These are phyloP conservation scores for Denticeps clupeoides DNA, from an alignment of 2,797 vertebrate genomes.

Conservation along the genomic window DNA sequence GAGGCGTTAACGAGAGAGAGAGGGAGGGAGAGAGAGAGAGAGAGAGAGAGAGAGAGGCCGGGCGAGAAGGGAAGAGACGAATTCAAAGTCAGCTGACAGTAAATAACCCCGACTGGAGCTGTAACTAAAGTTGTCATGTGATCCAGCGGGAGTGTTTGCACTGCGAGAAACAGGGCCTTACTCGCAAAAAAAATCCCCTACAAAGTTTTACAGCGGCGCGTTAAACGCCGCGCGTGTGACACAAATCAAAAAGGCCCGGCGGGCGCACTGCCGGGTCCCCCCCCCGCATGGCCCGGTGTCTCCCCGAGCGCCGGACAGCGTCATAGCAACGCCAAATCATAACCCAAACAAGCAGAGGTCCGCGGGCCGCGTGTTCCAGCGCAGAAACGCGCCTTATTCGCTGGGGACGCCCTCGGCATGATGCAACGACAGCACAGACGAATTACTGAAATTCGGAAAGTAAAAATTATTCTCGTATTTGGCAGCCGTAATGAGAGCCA, in stretches of 20 bases:
- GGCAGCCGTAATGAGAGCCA: no score
- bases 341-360: no score
- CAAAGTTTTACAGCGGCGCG: slow-evolving; percentile 48
- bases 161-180: slow-evolving; percentile 30
- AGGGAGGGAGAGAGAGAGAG: slow-evolving; percentile 3
- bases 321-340: no score
- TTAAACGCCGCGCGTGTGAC: slow-evolving; percentile 51
- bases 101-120: slow-evolving; percentile 10
- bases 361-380: no score
- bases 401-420: no score
- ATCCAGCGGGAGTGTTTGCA: slow-evolving; percentile 27
- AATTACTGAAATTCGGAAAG: no score
- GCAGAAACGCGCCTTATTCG: no score
- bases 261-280: slow-evolving; percentile 34
- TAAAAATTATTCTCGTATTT: no score
- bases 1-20: slow-evolving; percentile 27
- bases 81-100: slow-evolving; percentile 17
- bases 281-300: no score
- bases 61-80: slow-evolving; percentile 7
- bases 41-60: neutral
- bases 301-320: no score
- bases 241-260: slow-evolving; percentile 42
- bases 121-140: slow-evolving; percentile 27
- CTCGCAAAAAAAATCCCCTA: slow-evolving; percentile 49
- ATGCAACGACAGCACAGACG: no score